Percentiles rank a stretch among this genome's conserved stretches.
Conservation (phyloP, 1,140 invertebrate genomes). For the Diabrotica undecimpunctata region DNA sequence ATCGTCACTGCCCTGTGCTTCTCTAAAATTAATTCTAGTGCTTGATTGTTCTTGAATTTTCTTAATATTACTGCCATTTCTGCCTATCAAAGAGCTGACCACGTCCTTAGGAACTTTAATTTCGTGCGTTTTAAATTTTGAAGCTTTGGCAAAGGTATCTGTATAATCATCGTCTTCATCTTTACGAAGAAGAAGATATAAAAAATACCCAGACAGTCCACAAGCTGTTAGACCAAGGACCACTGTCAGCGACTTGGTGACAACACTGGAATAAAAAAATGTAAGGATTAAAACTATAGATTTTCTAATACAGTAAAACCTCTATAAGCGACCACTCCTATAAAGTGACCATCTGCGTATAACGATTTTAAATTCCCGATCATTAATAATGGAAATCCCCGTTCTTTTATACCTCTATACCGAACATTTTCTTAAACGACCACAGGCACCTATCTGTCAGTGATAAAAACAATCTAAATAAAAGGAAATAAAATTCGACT, state of each 20-base stretch:
- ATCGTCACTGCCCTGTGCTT: constrained; percentile 51
- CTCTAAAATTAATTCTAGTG: constrained; percentile 64
- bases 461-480: too few species aligned
- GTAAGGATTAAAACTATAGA: neutral
- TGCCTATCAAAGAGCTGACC: constrained; percentile 57
- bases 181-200: constrained; percentile 50
- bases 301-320: too few species aligned
- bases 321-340: too few species aligned
- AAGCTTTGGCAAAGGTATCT: constrained; percentile 31
- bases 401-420: too few species aligned
- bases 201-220: constrained; percentile 46
- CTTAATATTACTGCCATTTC: constrained; percentile 64
- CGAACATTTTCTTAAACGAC: too few species aligned
- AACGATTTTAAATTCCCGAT: too few species aligned
- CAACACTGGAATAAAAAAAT: constrained; percentile 23
- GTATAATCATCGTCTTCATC: constrained; percentile 41
- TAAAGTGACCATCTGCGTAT: too few species aligned
- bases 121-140: constrained; percentile 43
- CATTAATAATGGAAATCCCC: too few species aligned
- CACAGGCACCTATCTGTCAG: too few species aligned
- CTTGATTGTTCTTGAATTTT: constrained; percentile 66
- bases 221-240: constrained; percentile 48
- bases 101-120: constrained; percentile 50
- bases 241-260: constrained; percentile 36
- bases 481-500: too few species aligned